These are phyloP conservation scores for Sebastes trivittatus DNA, from an alignment of 2,797 vertebrate genomes.

Conservation along the genomic window DNA sequence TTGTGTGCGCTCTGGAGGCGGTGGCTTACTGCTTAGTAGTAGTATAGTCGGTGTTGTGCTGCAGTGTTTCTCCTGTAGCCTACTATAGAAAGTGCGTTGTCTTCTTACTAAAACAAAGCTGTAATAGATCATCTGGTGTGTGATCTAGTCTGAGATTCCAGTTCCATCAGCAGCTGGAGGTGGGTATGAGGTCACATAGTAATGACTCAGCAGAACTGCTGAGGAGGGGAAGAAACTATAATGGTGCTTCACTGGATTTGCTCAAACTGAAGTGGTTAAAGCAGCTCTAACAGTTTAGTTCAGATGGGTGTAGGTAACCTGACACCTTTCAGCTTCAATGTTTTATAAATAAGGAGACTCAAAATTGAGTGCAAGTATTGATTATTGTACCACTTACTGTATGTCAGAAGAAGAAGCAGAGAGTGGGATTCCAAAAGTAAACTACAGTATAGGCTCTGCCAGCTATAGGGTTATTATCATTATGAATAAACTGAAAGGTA, in stretches of 20 bases:
- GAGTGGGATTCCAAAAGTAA: not conserved
- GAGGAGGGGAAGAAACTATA: not conserved
- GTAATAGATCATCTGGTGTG: not conserved
- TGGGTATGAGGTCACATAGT: constrained; percentile 45
- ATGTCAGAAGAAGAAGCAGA: not conserved
- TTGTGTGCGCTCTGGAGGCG: constrained; percentile 34
- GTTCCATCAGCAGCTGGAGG: constrained; percentile 7
- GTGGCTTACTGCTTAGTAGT: not conserved
- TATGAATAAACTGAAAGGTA: not conserved
- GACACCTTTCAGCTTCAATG: constrained; percentile 7
- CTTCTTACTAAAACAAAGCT: no score
- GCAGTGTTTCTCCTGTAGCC: not conserved
- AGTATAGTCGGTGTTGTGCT: not conserved
- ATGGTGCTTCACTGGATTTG: not conserved
- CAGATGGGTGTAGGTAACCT: not conserved
- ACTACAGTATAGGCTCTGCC: not conserved
- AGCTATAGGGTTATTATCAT: not conserved
- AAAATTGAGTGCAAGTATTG: constrained; percentile 39
- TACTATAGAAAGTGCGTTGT: not conserved
- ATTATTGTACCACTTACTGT: constrained; percentile 23
- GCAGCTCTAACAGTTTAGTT: not conserved
- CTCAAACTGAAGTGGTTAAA: not conserved
- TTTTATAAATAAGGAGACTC: constrained; percentile 37
- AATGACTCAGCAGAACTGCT: constrained; percentile 63
- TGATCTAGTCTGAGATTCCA: not conserved